Evolutionary conservation across 2,797 vertebrate species (phyloP), one percentile per base, ranked within the genome.

Genomic region (Oreochromis mossambicus): DNA sequence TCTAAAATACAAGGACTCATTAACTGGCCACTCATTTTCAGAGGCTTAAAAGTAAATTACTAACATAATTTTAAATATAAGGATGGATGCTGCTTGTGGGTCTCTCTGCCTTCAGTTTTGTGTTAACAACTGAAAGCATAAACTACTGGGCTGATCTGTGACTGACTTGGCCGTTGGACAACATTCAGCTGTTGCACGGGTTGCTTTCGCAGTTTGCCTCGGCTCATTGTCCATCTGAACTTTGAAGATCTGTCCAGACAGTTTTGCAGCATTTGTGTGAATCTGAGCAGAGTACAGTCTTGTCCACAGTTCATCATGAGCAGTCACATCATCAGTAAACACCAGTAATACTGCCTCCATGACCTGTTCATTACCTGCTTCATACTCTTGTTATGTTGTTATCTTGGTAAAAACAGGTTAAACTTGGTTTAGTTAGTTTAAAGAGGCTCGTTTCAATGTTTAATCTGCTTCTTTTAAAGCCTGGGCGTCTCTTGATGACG

Each of bases 181-280:
- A 50, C 19, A 50, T 50, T n/a, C 32, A 58, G 6, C 56, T 34
- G 29, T 61, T 61, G 29, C 29, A 19, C 56, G 19, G 61, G 61
- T n/a, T 66, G 19, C 4, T 63, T 63, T 36, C 4, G 7, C 15
- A 17, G 46, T 7, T 17, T 17, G 14, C 15, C 7, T 50, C 4
- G 4, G 10, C 32, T 63, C 34, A 38, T 66, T 43, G 12, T 24
- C 13, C 36, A 0, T 68, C 21, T 24, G 63, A 21, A 43, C 63
- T 24, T 41, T 41, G n/a, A 68, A 24, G 0, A 8, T 41, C 3
- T 15, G 36, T 0, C 36, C 12, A 24, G 10, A 38, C 6, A 2
- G 63, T 68, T 68, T 43, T 43, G n/a, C 63, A 68, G 38, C 36
- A 43, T 68, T 41, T 41, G 36, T 14, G 36, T 68, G 63, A 41